Conservation (phyloP, 2,888 invertebrate genomes). For the Erebia palarica region DNA sequence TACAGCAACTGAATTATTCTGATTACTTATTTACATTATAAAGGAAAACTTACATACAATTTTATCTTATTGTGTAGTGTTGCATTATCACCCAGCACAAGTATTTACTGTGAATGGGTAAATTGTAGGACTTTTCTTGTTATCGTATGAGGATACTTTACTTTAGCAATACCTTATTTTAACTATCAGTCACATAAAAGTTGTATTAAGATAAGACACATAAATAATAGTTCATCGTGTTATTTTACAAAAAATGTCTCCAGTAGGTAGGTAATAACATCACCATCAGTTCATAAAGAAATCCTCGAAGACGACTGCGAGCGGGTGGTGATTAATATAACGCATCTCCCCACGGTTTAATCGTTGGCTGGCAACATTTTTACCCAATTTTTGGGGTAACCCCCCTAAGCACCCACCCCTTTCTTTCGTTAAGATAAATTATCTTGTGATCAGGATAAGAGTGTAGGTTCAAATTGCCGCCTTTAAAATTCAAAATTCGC, state of each 20-base stretch:
- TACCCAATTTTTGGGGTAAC: conserved; percentile 80
- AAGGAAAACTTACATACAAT: too few species aligned
- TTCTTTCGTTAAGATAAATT: conserved; percentile 83
- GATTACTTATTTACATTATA: too few species aligned
- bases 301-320: conserved; percentile 74
- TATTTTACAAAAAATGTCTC: neutral
- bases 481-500: conserved; percentile 79
- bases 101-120: too few species aligned
- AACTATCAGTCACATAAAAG: too few species aligned
- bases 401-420: conserved; percentile 70
- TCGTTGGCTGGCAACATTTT: conserved; percentile 82
- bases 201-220: too few species aligned
- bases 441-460: conserved; percentile 82
- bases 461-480: conserved; percentile 82
- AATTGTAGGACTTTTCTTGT: too few species aligned
- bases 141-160: too few species aligned
- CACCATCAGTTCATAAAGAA: conserved; percentile 61
- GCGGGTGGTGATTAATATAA: conserved; percentile 82
- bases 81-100: too few species aligned
- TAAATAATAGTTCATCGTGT: too few species aligned
- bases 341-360: conserved; percentile 82
- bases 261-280: conserved; percentile 39
- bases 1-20: too few species aligned
- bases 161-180: too few species aligned
- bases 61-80: too few species aligned